A percentile compares a stretch with the other conserved stretches of the same genome.
These are phyloP conservation scores for Puntigrus tetrazona DNA, from an alignment of 2,113 vertebrate species.

Conservation along the genomic window DNA sequence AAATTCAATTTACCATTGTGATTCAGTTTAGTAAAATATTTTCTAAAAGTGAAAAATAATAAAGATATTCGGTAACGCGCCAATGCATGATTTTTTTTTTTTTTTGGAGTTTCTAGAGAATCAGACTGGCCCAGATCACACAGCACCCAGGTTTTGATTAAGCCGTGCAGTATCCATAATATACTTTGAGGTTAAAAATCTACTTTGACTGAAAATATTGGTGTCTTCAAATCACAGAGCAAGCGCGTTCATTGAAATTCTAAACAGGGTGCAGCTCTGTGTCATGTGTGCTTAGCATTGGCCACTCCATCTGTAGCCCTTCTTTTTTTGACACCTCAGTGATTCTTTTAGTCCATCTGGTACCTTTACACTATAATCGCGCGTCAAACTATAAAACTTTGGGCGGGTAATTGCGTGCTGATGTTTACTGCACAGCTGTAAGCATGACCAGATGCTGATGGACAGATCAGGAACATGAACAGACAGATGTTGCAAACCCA, in stretches of 20 bases:
- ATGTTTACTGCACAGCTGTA: background rate
- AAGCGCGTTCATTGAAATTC: too few relatives aligned
- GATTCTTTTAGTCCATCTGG: too few relatives aligned
- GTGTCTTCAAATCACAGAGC: too few relatives aligned
- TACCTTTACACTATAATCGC: too few relatives aligned
- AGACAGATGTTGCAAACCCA: slow-evolving; percentile 38
- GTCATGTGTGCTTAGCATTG: too few relatives aligned
- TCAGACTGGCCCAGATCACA: background rate
- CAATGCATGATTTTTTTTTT: too few relatives aligned
- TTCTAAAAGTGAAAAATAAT: too few relatives aligned
- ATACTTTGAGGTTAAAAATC: slow-evolving; percentile 19
- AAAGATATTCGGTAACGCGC: too few relatives aligned
- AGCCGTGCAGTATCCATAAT: background rate
- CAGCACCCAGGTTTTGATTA: background rate
- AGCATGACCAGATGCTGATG: slow-evolving; percentile 25
- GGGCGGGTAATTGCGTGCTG: background rate
- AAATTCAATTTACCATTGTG: background rate
- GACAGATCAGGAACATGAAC: slow-evolving; percentile 7
- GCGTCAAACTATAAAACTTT: slow-evolving; percentile 23
- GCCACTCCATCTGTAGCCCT: too few relatives aligned
- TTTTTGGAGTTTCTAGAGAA: background rate
- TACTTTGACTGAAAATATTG: too few relatives aligned
- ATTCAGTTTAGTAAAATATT: background rate
- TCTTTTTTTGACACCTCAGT: too few relatives aligned
- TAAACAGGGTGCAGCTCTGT: too few relatives aligned